These are phyloP conservation scores for Therioaphis trifolii DNA, from an alignment of 2,888 invertebrate species.

Conservation along the genomic window DNA sequence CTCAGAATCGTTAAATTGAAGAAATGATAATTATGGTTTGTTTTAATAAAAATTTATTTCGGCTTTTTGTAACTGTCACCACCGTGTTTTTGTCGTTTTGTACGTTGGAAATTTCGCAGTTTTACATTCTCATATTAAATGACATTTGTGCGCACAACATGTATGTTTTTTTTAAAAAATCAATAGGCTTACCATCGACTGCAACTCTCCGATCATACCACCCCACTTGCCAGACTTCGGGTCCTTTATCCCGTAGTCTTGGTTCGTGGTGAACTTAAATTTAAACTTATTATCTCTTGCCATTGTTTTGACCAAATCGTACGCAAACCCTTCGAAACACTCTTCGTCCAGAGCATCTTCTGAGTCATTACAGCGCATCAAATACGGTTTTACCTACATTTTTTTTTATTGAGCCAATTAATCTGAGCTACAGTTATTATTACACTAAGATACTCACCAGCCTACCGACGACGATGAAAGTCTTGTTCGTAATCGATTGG, in stretches of 20 bases:
- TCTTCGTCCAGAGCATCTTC: constrained; percentile 34
- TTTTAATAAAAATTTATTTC: too few species aligned
- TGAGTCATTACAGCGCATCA: constrained; percentile 70
- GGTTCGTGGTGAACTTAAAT: constrained; percentile 79
- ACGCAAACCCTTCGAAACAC: constrained; percentile 82
- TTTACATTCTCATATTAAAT: too few species aligned
- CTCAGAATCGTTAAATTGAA: too few species aligned
- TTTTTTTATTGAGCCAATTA: too few species aligned
- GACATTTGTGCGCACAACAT: too few species aligned
- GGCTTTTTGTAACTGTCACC: too few species aligned
- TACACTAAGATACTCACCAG: constrained; percentile 75
- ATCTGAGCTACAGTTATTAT: too few species aligned
- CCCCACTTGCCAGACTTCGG: constrained; percentile 83
- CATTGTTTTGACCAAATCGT: constrained; percentile 88
- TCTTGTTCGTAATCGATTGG: constrained; percentile 78
- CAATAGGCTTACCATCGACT: constrained; percentile 79
- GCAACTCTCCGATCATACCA: constrained; percentile 79
- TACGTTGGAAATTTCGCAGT: too few species aligned
- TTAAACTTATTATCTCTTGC: constrained; percentile 77
- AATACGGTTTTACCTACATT: constrained; percentile 78
- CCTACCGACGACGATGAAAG: constrained; percentile 79
- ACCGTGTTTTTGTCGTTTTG: too few species aligned
- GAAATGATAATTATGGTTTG: too few species aligned
- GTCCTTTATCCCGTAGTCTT: constrained; percentile 71
- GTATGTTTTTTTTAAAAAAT: too few species aligned